A percentile compares a stretch with the other conserved stretches of the same genome.
Evolutionary conservation across 2,797 vertebrate species (phyloP).

Genomic region (Phalanger gymnotis): DNA sequence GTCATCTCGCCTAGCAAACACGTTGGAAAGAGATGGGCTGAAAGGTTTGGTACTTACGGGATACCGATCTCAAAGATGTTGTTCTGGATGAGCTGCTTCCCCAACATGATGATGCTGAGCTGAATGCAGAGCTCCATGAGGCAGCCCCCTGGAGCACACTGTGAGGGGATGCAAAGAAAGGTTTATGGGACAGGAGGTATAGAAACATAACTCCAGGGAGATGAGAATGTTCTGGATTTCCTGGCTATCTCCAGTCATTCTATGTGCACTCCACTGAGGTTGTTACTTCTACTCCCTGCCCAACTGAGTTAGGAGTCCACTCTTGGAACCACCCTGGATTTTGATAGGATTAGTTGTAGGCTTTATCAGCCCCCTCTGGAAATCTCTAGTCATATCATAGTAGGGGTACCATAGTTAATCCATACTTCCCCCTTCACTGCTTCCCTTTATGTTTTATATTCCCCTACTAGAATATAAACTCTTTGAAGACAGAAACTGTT

Average conservation of each 20-base stretch:
- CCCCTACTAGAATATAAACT: not conserved
- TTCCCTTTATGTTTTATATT: not conserved
- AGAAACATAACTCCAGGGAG: conserved; percentile 4
- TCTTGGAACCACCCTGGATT: not conserved
- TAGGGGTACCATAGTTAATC: not conserved
- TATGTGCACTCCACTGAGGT: not conserved
- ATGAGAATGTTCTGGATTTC: conserved; percentile 1
- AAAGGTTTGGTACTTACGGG: conserved; percentile 89
- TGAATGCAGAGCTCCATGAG: conserved; percentile 98
- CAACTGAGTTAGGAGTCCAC: not conserved
- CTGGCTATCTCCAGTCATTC: not conserved
- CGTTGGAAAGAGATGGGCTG: not conserved
- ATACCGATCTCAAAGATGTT: conserved; percentile 98
- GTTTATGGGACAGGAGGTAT: conserved; percentile 9
- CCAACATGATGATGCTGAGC: conserved; percentile 99
- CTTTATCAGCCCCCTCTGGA: not conserved
- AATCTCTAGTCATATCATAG: not conserved
- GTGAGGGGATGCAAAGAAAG: conserved; percentile 53
- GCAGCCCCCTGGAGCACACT: conserved; percentile 98
- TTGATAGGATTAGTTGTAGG: not conserved
- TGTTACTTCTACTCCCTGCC: not conserved
- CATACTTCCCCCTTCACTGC: not conserved
- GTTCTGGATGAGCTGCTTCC: conserved; percentile 98
- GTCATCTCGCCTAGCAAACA: not conserved
- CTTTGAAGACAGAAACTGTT: not conserved